phyloP scores from a whole-genome alignment of 2,113 vertebrate genomes.

The Arizona elegans region DNA sequence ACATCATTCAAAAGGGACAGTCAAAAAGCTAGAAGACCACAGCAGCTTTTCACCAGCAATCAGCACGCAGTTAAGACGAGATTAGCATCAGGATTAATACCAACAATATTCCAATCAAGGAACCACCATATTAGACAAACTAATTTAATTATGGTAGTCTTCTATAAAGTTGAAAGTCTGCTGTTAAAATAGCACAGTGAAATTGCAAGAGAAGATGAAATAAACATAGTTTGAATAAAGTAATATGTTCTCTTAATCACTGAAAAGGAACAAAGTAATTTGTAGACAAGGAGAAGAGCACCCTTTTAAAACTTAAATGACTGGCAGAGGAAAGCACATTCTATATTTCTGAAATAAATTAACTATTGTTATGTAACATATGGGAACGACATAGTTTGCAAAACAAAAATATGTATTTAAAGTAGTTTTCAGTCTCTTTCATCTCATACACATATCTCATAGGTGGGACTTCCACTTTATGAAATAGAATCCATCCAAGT shows the following conservation, averaged over 20 bases:
- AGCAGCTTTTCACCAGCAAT: neutral
- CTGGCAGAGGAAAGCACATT: neutral
- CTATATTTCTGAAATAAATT: neutral
- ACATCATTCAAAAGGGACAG: neutral
- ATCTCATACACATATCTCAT: neutral
- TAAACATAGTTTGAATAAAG: neutral
- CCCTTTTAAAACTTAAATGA: constrained; percentile 3
- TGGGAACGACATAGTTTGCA: neutral
- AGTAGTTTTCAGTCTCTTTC: neutral
- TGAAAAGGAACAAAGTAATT: neutral
- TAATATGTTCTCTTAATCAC: neutral
- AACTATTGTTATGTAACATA: neutral
- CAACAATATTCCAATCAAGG: neutral
- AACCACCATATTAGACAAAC: neutral
- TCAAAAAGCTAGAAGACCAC: neutral
- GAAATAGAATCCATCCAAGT: neutral
- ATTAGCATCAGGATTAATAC: neutral
- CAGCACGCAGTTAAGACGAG: neutral
- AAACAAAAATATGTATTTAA: neutral
- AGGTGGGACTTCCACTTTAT: neutral
- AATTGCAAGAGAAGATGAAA: neutral
- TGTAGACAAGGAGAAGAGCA: neutral
- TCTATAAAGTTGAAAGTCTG: neutral
- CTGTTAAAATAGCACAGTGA: neutral
- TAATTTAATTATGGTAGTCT: neutral